phyloP scores from a whole-genome alignment of 2,888 invertebrate species.

The Campoplex capitator region DNA sequence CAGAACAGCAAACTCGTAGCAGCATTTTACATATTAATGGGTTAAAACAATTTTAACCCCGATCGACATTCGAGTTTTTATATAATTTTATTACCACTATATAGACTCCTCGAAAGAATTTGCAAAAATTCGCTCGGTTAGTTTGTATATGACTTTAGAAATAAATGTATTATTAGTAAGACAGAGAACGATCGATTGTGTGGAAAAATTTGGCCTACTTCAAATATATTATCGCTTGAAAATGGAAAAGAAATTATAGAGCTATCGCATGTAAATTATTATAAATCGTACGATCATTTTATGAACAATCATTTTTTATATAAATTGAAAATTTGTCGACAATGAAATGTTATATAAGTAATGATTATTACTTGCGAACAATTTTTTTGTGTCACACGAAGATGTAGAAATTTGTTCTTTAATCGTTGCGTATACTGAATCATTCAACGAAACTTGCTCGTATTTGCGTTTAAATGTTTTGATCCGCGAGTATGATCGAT shows the following conservation, averaged over 20 bases:
- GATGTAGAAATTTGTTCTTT: constrained; percentile 3
- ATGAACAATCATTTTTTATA: neutral
- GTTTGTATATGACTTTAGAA: too few relatives aligned
- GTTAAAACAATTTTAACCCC: neutral
- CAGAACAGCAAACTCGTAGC: constrained; percentile 70
- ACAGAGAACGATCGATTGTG: too few relatives aligned
- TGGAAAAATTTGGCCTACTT: too few relatives aligned
- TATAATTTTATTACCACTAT: too few relatives aligned
- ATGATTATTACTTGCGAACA: neutral
- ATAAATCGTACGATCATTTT: neutral
- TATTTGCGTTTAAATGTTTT: neutral
- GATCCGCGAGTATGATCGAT: neutral
- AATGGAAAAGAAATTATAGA: neutral
- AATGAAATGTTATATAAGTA: neutral
- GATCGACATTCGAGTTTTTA: too few relatives aligned
- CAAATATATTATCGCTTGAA: neutral
- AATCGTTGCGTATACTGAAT: neutral
- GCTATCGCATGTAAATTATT: neutral
- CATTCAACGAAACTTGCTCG: neutral
- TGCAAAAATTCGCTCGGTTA: too few relatives aligned
- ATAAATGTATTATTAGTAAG: too few relatives aligned
- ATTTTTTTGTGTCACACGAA: neutral
- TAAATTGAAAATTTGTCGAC: neutral
- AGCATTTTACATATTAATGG: constrained; percentile 19
- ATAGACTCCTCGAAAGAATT: too few relatives aligned